phyloP scores from a whole-genome alignment of 2,797 vertebrate species.

The Cuculus canorus region DNA sequence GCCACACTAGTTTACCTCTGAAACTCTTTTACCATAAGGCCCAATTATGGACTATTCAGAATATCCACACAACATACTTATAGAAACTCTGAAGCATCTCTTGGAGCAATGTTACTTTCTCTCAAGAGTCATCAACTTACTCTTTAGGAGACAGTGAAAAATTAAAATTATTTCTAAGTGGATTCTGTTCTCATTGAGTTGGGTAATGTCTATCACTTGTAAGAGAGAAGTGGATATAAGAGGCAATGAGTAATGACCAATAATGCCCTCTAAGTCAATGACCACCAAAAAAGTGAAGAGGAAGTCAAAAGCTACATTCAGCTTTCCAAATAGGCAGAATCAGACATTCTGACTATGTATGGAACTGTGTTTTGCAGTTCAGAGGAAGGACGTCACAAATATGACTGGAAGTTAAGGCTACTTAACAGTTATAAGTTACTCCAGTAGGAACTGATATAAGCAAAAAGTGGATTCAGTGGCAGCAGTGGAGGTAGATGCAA shows the following conservation, averaged over 20 bases:
- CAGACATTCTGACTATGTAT: not conserved
- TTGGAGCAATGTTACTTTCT: not conserved
- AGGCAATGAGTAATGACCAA: not conserved
- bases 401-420: not conserved
- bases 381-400: not conserved
- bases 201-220: not conserved
- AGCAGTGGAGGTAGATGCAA: not conserved
- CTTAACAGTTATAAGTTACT: not conserved
- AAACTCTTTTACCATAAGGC: not conserved
- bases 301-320: not conserved
- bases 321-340: not conserved
- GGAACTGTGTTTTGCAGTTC: not conserved
- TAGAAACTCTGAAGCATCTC: not conserved
- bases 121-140: not conserved
- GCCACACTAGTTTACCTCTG: not conserved
- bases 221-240: not conserved
- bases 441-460: not conserved
- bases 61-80: not conserved
- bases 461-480: not conserved
- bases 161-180: not conserved
- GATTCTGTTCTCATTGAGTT: not conserved
- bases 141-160: not conserved
- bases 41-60: not conserved
- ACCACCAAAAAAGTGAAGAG: not conserved
- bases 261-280: not conserved